A percentile compares a stretch with the other conserved stretches of the same genome.
Evolutionary conservation across 2,888 invertebrate species (phyloP).

Genomic region (Muschampia plurimacula): DNA sequence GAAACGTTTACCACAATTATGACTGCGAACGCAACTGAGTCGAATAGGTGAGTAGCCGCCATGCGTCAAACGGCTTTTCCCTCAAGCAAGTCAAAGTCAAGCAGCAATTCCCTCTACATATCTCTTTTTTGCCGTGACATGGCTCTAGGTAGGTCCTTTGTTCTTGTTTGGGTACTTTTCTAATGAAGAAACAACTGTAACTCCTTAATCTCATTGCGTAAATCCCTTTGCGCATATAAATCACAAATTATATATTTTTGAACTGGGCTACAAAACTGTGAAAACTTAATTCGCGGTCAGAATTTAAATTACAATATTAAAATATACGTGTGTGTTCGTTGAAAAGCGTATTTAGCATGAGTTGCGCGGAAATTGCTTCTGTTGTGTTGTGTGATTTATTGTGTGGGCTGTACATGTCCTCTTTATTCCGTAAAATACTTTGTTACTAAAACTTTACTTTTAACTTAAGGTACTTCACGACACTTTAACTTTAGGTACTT

Average conservation of each 20-base stretch:
- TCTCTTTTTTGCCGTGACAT: too few species aligned
- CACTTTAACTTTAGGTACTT: too few species aligned
- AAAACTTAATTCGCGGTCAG: conserved; percentile 8
- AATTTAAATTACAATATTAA: conserved; percentile 34
- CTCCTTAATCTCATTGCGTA: not conserved
- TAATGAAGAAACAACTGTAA: not conserved
- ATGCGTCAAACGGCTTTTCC: too few species aligned
- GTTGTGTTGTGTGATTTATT: conserved; percentile 13
- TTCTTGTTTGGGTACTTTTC: not conserved
- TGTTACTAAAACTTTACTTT: not conserved
- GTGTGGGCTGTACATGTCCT: not conserved
- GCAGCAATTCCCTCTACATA: too few species aligned
- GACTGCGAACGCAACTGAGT: too few species aligned
- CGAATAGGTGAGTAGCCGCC: too few species aligned
- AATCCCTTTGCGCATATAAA: conserved; percentile 6
- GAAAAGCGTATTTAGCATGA: conserved; percentile 23
- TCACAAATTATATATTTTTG: conserved; percentile 7
- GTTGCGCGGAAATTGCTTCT: conserved; percentile 28
- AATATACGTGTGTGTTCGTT: conserved; percentile 13
- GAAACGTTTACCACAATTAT: too few species aligned
- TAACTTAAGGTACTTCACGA: too few species aligned
- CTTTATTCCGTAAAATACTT: not conserved
- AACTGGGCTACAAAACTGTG: not conserved
- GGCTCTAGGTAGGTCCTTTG: too few species aligned
- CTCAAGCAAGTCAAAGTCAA: too few species aligned